Percentiles rank a stretch among this genome's conserved stretches.
phyloP scores from a whole-genome alignment of 1,140 invertebrate species.

The Epicauta chinensis region DNA sequence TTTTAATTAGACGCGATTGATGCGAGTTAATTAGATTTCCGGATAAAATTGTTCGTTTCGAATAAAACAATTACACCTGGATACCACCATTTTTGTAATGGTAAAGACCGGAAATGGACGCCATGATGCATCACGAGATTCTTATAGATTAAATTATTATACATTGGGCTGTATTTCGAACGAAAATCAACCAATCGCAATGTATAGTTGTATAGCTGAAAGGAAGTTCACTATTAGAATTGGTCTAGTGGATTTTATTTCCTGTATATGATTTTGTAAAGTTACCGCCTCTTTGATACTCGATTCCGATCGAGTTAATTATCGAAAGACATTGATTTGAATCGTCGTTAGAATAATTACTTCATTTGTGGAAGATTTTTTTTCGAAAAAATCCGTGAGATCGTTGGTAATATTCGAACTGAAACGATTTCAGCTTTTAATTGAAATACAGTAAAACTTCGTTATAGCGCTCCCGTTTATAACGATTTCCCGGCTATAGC shows the following conservation, averaged over 20 bases:
- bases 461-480: too few relatives aligned
- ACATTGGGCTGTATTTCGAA: constrained; percentile 7
- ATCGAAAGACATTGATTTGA: too few relatives aligned
- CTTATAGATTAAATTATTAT: constrained; percentile 4
- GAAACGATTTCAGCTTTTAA: too few relatives aligned
- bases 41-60: background rate
- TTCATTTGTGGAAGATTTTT: too few relatives aligned
- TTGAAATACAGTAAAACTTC: too few relatives aligned
- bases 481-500: too few relatives aligned
- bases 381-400: too few relatives aligned
- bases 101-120: constrained; percentile 13
- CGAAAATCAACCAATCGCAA: constrained; percentile 5
- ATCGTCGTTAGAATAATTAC: too few relatives aligned
- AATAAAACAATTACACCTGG: background rate
- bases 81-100: constrained; percentile 12
- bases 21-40: constrained; percentile 14
- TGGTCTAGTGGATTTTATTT: background rate
- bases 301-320: too few relatives aligned
- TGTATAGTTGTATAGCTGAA: constrained; percentile 2
- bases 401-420: too few relatives aligned
- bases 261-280: too few relatives aligned
- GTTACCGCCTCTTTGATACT: too few relatives aligned
- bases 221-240: constrained; percentile 12
- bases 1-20: constrained; percentile 16
- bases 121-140: constrained; percentile 17